phyloP scores from a whole-genome alignment of 2,797 vertebrate species.

The Loris lydekkerianus region DNA sequence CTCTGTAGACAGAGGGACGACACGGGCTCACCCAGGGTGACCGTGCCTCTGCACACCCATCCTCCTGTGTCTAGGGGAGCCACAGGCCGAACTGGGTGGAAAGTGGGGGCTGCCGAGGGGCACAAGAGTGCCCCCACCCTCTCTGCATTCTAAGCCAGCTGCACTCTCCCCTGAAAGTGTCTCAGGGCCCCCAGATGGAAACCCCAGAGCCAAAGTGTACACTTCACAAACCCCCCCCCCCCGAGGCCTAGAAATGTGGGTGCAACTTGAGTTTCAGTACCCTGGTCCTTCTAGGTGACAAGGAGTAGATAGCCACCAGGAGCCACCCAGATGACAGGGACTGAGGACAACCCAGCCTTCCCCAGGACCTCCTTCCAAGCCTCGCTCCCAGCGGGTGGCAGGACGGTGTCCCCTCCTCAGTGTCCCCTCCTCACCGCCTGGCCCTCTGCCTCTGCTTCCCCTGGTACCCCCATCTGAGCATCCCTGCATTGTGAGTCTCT shows the following conservation, averaged over 20 bases:
- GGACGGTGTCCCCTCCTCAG: neutral
- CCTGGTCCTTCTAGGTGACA: neutral
- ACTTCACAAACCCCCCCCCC: rapidly evolving
- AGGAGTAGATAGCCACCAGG: neutral
- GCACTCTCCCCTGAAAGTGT: neutral
- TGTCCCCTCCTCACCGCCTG: rapidly evolving
- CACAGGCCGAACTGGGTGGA: too few relatives aligned
- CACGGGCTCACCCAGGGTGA: neutral
- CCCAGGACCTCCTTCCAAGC: neutral
- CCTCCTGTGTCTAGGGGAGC: rapidly evolving
- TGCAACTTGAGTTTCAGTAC: too few relatives aligned
- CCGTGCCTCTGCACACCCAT: neutral
- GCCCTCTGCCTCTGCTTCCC: rapidly evolving
- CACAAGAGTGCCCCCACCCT: too few relatives aligned
- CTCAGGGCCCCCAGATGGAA: slow-evolving; percentile 4
- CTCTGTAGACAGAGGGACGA: neutral
- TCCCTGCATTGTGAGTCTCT: neutral
- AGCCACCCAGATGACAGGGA: rapidly evolving
- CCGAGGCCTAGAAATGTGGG: neutral
- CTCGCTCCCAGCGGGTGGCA: neutral
- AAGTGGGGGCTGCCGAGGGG: rapidly evolving
- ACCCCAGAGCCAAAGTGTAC: neutral
- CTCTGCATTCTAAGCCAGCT: too few relatives aligned
- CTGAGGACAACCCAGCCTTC: rapidly evolving
- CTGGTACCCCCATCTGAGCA: rapidly evolving